Evolutionary conservation across 2,797 vertebrate genomes (phyloP).

Genomic region (Gymnocypris eckloni): DNA sequence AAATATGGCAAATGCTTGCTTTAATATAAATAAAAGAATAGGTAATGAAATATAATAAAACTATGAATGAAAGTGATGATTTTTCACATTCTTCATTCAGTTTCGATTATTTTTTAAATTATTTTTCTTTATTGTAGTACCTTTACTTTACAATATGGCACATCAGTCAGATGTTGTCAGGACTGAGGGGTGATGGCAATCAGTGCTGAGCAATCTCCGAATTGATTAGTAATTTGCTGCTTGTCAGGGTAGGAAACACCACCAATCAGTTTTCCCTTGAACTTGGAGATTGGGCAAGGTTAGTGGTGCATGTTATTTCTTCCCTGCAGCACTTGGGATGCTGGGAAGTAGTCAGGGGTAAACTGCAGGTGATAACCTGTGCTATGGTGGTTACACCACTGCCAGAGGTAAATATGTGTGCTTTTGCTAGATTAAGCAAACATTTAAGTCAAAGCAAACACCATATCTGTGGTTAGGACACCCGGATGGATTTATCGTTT

Average conservation of each 20-base stretch:
- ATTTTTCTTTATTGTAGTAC: slow-evolving; percentile 14
- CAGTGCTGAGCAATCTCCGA: slow-evolving; percentile 38
- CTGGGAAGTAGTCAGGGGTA: slow-evolving; percentile 30
- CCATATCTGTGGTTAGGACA: slow-evolving; percentile 27
- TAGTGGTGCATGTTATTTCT: slow-evolving; percentile 45
- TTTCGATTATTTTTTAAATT: not conserved
- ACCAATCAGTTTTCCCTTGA: slow-evolving; percentile 52
- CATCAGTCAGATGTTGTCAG: slow-evolving; percentile 46
- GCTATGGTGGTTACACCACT: slow-evolving; percentile 28
- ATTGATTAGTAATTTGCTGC: slow-evolving; percentile 57
- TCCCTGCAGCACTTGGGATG: slow-evolving; percentile 26
- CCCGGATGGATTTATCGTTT: slow-evolving; percentile 15
- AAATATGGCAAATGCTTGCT: not conserved
- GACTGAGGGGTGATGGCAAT: slow-evolving; percentile 42
- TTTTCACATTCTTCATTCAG: not conserved
- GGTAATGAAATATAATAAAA: not conserved
- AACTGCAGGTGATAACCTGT: slow-evolving; percentile 33
- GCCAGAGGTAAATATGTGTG: slow-evolving; percentile 39
- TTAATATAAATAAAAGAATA: not conserved
- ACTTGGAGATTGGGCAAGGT: slow-evolving; percentile 27
- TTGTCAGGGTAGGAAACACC: slow-evolving; percentile 51
- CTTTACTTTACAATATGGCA: slow-evolving; percentile 7
- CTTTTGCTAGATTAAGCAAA: slow-evolving; percentile 35
- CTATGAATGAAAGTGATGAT: not conserved
- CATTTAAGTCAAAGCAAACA: not conserved